A percentile compares a stretch with the other conserved stretches of the same genome.
Evolutionary conservation across 2,113 vertebrate species (phyloP).

Genomic region (Pterophyllum scalare): DNA sequence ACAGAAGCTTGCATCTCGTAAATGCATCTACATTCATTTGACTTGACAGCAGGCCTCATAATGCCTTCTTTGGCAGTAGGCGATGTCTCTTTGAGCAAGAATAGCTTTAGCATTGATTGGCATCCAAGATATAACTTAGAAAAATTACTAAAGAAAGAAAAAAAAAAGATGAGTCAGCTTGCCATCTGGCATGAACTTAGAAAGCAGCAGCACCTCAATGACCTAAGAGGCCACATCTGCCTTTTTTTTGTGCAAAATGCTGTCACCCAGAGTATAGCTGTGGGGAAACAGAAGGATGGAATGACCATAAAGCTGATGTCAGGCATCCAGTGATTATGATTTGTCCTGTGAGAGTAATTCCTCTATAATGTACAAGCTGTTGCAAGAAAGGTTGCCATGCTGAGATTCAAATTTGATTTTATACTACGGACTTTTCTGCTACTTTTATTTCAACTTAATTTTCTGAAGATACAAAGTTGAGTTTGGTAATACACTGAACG

Average conservation of each 20-base stretch:
- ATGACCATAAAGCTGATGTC: constrained; percentile 16
- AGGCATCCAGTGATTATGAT: constrained; percentile 23
- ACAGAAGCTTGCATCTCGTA: constrained; percentile 76
- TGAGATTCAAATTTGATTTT: background rate
- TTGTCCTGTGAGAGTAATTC: constrained; percentile 27
- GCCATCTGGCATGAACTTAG: constrained; percentile 44
- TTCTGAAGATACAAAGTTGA: background rate
- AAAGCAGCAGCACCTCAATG: constrained; percentile 12
- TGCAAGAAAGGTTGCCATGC: constrained; percentile 1
- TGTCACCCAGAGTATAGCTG: background rate
- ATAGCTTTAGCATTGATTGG: constrained; percentile 22
- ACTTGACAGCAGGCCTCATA: constrained; percentile 49
- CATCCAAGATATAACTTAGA: constrained; percentile 25
- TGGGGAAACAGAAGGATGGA: background rate
- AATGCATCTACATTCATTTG: constrained; percentile 79
- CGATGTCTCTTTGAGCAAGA: constrained; percentile 55
- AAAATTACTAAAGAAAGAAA: background rate
- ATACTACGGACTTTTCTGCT: background rate
- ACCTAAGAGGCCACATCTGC: background rate
- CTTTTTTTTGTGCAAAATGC: constrained; percentile 18
- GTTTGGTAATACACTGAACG: background rate
- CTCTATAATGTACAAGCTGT: constrained; percentile 35
- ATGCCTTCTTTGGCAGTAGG: constrained; percentile 46
- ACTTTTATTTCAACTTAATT: background rate
- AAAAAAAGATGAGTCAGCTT: constrained; percentile 14